A percentile compares a stretch with the other conserved stretches of the same genome.
phyloP scores from a whole-genome alignment of 2,113 vertebrate genomes.

The Pungitius pungitius region DNA sequence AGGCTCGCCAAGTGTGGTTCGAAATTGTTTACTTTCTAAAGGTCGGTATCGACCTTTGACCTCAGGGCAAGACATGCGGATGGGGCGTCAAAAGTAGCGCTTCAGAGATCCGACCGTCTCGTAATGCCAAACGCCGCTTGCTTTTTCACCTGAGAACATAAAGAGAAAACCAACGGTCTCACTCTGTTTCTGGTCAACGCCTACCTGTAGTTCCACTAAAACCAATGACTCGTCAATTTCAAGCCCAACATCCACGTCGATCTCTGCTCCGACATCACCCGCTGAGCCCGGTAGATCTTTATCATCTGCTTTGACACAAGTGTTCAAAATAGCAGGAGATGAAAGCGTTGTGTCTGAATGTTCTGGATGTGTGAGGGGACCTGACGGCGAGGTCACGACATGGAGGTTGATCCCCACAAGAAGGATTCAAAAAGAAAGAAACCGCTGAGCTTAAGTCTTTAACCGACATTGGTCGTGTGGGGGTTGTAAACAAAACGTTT shows the following conservation, averaged over 20 bases:
- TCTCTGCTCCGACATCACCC: slow-evolving; percentile 38
- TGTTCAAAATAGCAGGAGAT: slow-evolving; percentile 64
- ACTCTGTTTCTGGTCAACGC: slow-evolving; percentile 1
- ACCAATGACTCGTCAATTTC: slow-evolving; percentile 16
- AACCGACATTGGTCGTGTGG: neutral
- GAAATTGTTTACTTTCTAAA: slow-evolving; percentile 46
- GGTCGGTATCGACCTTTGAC: slow-evolving; percentile 53
- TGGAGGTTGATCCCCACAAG: slow-evolving; percentile 15
- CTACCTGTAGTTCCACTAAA: neutral
- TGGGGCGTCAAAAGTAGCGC: slow-evolving; percentile 22
- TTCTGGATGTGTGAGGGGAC: slow-evolving; percentile 47
- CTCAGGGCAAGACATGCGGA: slow-evolving; percentile 35
- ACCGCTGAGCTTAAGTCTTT: neutral
- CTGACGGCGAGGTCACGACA: slow-evolving; percentile 24
- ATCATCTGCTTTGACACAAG: slow-evolving; percentile 52
- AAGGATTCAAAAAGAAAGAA: slow-evolving; percentile 25
- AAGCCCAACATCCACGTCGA: slow-evolving; percentile 18
- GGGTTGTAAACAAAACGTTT: neutral
- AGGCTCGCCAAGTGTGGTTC: slow-evolving; percentile 6
- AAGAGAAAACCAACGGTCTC: neutral
- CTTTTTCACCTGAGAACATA: neutral
- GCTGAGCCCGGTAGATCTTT: slow-evolving; percentile 48
- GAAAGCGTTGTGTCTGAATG: slow-evolving; percentile 56
- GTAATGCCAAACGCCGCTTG: slow-evolving; percentile 18
- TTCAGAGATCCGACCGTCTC: neutral